Base-by-base conservation (phyloP, 23 tunicate species). In the Trididemnum nubilum region DNA sequence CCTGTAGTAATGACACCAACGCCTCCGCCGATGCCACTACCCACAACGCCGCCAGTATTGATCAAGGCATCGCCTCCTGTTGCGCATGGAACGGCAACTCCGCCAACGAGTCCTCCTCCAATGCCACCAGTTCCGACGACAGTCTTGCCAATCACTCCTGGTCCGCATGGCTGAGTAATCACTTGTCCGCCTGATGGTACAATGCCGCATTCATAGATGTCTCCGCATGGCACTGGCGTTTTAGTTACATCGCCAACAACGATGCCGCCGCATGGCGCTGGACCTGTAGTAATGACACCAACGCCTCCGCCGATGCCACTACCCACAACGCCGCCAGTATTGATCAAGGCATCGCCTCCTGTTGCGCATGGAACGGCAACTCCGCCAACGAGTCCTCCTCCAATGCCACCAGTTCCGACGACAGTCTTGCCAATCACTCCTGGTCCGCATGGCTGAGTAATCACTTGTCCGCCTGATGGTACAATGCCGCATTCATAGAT, bases 71-170 rank as follows among this genome's bases (percentile, higher is more conserved):
- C 67, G 26, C 67, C 67, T 15, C 67, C 67, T 21, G 67, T 61
- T 25, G n/a, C 67, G 29, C 67, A 15, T 21, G 67, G 21, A 61
- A 61, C 67, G 26, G n/a, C 29, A 61, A 26, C 29, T 61, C 67
- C 67, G 67, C 29, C 67, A 22, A 15, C 67, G 27, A 25, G 21
- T 61, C 26, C 29, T 5, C 29, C 29, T n/a, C 27, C 29, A 61
- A 61, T 61, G 21, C 29, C 67, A 61, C 67, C 67, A 61, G 67
- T 61, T 61, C 67, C 67, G 4, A 61, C 67, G 15, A 44, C 54
- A 44, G 54, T 44, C 54, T 44, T 44, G 54, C 54, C 54, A 44
- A 44, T 44, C 54, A 44, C 54, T 44, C 54, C 54, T 44, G 54
- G 54, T 44, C 54, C 54, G 54, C 54, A 44, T 44, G 54, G 54